phyloP scores from a whole-genome alignment of 2,888 invertebrate species.

The Tipula helvola region DNA sequence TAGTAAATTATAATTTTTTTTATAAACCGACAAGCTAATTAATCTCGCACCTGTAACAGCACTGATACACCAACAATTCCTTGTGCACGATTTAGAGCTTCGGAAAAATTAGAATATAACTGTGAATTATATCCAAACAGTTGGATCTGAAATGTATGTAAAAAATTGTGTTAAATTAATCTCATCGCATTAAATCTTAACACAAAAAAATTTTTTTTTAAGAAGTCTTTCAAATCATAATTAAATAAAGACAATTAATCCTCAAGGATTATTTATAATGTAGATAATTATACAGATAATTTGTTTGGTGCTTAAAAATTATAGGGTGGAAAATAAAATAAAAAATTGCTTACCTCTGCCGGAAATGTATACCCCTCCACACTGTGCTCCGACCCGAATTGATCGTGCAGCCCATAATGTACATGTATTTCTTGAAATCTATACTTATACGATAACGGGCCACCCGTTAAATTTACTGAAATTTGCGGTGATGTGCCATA shows the following conservation, averaged over 20 bases:
- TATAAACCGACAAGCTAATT: neutral
- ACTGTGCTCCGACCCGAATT: constrained; percentile 92
- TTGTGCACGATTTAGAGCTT: constrained; percentile 85
- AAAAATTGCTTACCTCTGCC: constrained; percentile 67
- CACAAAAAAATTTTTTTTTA: neutral
- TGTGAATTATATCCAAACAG: constrained; percentile 97
- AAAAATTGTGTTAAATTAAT: neutral
- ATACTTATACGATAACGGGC: constrained; percentile 91
- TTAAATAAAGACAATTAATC: neutral
- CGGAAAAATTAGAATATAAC: constrained; percentile 90
- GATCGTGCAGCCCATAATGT: constrained; percentile 84
- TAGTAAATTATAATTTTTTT: neutral
- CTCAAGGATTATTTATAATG: neutral
- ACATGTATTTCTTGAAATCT: constrained; percentile 91
- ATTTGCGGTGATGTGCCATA: constrained; percentile 39
- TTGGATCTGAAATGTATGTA: constrained; percentile 66
- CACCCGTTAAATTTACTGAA: constrained; percentile 83
- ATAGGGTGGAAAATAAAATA: neutral
- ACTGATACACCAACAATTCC: constrained; percentile 92
- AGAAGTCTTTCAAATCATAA: neutral
- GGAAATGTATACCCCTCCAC: constrained; percentile 94
- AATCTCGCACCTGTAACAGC: constrained; percentile 66
- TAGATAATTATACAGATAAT: neutral
- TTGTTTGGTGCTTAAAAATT: neutral
- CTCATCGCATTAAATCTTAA: neutral